These are phyloP conservation scores for Lamellibrachia satsuma DNA, from an alignment of 2,888 invertebrate species.

Conservation along the genomic window DNA sequence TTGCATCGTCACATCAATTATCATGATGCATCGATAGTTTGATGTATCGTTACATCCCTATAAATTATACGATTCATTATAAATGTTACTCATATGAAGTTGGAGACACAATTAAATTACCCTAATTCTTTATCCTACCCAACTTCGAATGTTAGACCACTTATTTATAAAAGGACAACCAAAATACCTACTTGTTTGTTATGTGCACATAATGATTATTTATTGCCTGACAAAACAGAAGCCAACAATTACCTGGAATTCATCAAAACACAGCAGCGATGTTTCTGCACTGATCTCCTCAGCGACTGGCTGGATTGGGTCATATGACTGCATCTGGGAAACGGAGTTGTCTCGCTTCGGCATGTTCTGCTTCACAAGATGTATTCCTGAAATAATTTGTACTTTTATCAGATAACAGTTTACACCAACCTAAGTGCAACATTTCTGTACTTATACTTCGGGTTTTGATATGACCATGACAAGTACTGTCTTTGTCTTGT, in stretches of 20 bases:
- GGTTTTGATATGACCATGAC: background rate
- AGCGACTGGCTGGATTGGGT: slow-evolving; percentile 95
- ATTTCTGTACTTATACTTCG: background rate
- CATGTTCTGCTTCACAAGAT: slow-evolving; percentile 75
- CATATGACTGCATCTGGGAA: slow-evolving; percentile 79
- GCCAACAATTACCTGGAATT: slow-evolving; percentile 82
- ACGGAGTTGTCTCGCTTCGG: slow-evolving; percentile 54
- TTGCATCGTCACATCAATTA: no score
- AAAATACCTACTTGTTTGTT: no score
- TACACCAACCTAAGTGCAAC: background rate
- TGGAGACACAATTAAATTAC: no score
- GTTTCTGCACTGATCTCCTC: slow-evolving; percentile 83
- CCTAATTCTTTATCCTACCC: background rate
- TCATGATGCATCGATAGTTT: no score
- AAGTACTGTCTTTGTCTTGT: no score
- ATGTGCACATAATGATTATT: background rate
- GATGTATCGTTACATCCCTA: no score
- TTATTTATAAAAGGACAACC: background rate
- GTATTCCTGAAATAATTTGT: slow-evolving; percentile 51
- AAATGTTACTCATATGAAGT: no score
- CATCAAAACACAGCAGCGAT: slow-evolving; percentile 97
- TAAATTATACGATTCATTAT: no score
- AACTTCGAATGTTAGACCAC: background rate
- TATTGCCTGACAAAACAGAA: background rate
- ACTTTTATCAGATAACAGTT: slow-evolving; percentile 14